Base-by-base conservation (phyloP, 2,797 vertebrate species). In the Lycodopsis pacificus region DNA sequence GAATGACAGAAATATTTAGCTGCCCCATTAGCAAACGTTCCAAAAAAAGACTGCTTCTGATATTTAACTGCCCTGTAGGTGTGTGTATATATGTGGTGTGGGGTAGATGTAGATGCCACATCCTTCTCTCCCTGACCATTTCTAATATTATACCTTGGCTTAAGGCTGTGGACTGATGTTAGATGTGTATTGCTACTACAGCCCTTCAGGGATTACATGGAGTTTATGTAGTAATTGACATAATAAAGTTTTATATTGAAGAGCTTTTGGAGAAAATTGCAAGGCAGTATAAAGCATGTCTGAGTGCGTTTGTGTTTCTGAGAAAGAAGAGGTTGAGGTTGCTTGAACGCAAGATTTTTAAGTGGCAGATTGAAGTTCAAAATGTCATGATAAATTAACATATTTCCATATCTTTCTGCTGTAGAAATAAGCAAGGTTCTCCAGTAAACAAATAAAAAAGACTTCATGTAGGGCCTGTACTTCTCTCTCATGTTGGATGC, bases 181-280 rank as follows among this genome's bases (percentile, higher is more conserved):
- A 77, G 67, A 72, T 71, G 59, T 65, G 49, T 61, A 69, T 27
- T 63, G 78, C 69, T 53, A 13, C 44, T 67, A 71, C 54, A 38
- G 57, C 22, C 65, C 58, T 57, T 58, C 65, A 51, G 19, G 54
- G 77, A 84, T 89, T 80, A 83, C 67, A 64, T 14, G 40, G 68
- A 67, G 57, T 80, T 74, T 59, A 65, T 77, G 30, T 42, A 1
- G 67, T 68, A 82, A 84, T 83, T 80, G 62, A 77, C 67, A 78
- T 65, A 75, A 79, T 76, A 74, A 83, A 67, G 57, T 79, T 84
- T 86, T 64, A 83, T 81, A 82, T 77, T 65, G 46, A 84, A 65
- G 57, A 79, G 65, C 36, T 74, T 78, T 72, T 62, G 34, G 57
- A 78, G 79, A 79, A 86, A 86, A 82, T 79, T 80, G 74, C 64